phyloP scores from a whole-genome alignment of 2,797 vertebrate species.

The Lacerta agilis region DNA sequence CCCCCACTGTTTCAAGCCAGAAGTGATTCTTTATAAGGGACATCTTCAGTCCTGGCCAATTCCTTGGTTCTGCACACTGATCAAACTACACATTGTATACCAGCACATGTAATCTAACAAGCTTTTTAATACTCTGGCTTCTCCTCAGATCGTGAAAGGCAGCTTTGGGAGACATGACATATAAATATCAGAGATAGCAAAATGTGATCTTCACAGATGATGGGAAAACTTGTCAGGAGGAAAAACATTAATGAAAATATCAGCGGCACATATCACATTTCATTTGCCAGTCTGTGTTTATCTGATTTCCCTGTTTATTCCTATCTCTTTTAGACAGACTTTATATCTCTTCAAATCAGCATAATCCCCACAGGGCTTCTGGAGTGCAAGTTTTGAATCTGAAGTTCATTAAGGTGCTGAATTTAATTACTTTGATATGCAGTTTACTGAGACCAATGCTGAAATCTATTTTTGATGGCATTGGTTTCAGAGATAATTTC shows the following conservation, averaged over 20 bases:
- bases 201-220: neutral
- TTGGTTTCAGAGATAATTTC: slow-evolving; percentile 8
- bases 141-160: neutral
- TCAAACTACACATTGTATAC: neutral
- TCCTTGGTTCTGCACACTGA: neutral
- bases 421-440: slow-evolving; percentile 34
- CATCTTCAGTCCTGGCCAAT: neutral
- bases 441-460: slow-evolving; percentile 5
- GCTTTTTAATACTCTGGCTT: too few species aligned
- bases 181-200: neutral
- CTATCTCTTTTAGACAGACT: neutral
- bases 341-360: slow-evolving; percentile 17
- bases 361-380: neutral
- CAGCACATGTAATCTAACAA: neutral
- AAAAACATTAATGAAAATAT: neutral
- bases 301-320: slow-evolving; percentile 9
- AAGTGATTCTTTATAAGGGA: neutral
- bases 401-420: slow-evolving; percentile 33
- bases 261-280: slow-evolving; percentile 5
- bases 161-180: neutral
- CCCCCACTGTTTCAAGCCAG: neutral
- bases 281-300: neutral
- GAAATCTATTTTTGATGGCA: slow-evolving; percentile 10
- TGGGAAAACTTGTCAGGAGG: neutral
- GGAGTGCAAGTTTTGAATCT: slow-evolving; percentile 18